These are phyloP conservation scores for Rhagium mordax DNA, from an alignment of 2,888 invertebrate genomes.

Conservation along the genomic window DNA sequence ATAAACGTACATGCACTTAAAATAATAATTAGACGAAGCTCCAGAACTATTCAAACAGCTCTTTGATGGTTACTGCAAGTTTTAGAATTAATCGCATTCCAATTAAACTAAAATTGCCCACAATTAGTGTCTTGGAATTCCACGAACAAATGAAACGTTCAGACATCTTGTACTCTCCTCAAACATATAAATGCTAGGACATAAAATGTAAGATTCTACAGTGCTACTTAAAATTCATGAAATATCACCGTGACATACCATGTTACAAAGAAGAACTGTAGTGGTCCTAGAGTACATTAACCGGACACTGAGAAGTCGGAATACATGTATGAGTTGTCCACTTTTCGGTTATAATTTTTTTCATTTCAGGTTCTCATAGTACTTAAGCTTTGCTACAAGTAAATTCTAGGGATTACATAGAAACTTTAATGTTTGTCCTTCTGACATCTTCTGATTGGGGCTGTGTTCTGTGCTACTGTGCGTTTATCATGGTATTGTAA, in stretches of 20 bases:
- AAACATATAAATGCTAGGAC: background rate
- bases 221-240: conserved; percentile 30
- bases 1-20: too few species aligned
- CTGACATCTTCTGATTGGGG: too few species aligned
- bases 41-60: background rate
- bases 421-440: too few species aligned
- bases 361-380: background rate
- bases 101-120: conserved; percentile 31
- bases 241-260: conserved; percentile 23
- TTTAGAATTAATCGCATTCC: conserved; percentile 22
- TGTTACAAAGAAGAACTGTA: conserved; percentile 8
- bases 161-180: conserved; percentile 5
- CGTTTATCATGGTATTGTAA: too few species aligned
- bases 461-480: too few species aligned
- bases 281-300: conserved; percentile 1
- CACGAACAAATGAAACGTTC: conserved; percentile 11
- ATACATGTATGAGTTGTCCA: conserved; percentile 3
- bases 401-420: background rate
- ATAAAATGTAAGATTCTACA: conserved; percentile 21
- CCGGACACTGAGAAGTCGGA: conserved; percentile 18
- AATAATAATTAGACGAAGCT: conserved; percentile 10
- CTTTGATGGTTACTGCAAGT: conserved; percentile 17
- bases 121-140: conserved; percentile 22
- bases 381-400: too few species aligned
- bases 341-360: conserved; percentile 2